These are phyloP conservation scores for Smutsia temminckii DNA, from an alignment of 2,797 vertebrate genomes.

Conservation along the genomic window DNA sequence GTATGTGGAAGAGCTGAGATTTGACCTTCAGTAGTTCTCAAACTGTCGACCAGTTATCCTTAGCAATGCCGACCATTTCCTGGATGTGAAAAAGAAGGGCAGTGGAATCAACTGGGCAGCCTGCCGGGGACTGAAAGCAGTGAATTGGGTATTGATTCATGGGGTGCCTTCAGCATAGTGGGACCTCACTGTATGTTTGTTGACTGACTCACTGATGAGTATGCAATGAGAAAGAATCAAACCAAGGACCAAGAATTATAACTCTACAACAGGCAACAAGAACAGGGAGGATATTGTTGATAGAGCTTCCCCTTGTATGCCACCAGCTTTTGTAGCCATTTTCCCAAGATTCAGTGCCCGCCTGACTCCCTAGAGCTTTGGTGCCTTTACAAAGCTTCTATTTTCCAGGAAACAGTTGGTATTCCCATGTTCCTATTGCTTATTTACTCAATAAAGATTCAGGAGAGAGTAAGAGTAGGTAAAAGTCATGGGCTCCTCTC, in stretches of 20 bases:
- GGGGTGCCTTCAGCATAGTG: accelerated
- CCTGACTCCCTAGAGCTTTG: neutral
- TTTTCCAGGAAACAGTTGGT: neutral
- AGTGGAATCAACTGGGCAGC: neutral
- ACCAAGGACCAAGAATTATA: neutral
- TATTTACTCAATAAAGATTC: neutral
- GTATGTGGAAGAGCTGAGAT: neutral
- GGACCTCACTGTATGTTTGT: accelerated
- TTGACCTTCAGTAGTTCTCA: neutral
- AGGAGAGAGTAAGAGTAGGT: neutral
- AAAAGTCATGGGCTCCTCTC: neutral
- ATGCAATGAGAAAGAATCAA: neutral
- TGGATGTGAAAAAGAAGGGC: neutral
- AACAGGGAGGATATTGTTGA: neutral
- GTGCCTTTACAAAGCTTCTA: neutral
- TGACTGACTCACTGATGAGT: neutral
- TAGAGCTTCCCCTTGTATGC: no score
- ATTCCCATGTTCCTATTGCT: neutral
- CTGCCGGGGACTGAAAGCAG: neutral
- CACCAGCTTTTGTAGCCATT: neutral
- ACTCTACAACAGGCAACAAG: neutral
- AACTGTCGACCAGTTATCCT: neutral
- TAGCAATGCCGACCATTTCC: neutral
- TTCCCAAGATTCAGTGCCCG: no score
- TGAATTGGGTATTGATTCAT: neutral